A percentile compares a stretch with the other conserved stretches of the same genome.
Evolutionary conservation across 1,140 invertebrate genomes (phyloP).

Genomic region (Nylanderia fulva): DNA sequence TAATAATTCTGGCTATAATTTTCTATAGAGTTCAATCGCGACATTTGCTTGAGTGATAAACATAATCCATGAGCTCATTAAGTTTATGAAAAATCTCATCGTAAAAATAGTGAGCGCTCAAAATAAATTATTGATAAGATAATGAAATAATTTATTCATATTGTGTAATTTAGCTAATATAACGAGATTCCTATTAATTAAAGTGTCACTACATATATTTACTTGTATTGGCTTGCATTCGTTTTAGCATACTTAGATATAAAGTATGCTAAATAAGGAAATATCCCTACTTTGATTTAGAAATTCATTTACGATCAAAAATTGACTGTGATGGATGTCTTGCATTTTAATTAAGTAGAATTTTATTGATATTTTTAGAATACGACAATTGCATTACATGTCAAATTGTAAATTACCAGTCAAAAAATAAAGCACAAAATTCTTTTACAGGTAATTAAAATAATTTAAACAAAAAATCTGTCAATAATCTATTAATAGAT

Average conservation of each 20-base stretch:
- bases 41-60: constrained; percentile 82
- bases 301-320: constrained; percentile 80
- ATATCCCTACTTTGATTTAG: constrained; percentile 80
- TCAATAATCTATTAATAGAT: no score
- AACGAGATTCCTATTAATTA: constrained; percentile 79
- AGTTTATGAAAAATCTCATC: constrained; percentile 71
- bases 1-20: constrained; percentile 78
- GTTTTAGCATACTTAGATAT: no score
- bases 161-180: constrained; percentile 73
- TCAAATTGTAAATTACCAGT: background rate
- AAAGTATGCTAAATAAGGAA: no score
- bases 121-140: background rate
- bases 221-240: constrained; percentile 68
- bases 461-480: background rate
- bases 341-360: constrained; percentile 81
- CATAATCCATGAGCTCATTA: constrained; percentile 70
- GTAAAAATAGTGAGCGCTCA: constrained; percentile 86
- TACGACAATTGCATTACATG: background rate
- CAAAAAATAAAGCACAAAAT: no score
- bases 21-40: constrained; percentile 75
- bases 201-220: constrained; percentile 86
- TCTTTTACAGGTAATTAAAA: no score
- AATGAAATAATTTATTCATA: constrained; percentile 2
- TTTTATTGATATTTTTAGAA: background rate
- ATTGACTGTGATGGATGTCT: constrained; percentile 77